Base-by-base conservation (phyloP, 2,113 vertebrate genomes). In the Phylloscopus trochilus region DNA sequence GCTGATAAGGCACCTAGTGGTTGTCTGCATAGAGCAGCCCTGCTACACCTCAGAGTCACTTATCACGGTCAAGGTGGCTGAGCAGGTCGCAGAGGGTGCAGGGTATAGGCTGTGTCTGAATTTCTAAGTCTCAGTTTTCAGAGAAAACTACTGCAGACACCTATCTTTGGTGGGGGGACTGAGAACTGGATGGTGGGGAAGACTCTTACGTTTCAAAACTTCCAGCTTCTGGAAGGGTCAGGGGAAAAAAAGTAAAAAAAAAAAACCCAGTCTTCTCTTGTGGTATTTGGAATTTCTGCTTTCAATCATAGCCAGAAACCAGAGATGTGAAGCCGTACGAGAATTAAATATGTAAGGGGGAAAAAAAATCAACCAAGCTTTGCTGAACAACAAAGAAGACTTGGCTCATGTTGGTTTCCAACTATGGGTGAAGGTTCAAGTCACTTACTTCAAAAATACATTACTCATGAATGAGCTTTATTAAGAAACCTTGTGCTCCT, bases 391-490 rank as follows among this genome's bases (percentile, higher is more conserved):
- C 94, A 96, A 97, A 94, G 95, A 86, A 4, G 30, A 70, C 83
- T 96, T 95, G 88, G 93, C 92, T 95, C 64, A 64, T 75, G 92
- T 70, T 96, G 91, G 94, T 96, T 96, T 95, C 90, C 87, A 97
- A 95, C 90, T 95, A 95, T 96, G 95, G 95, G 95, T 97, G 94
- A 97, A 91, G 95, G 95, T 96, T 97, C 95, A 96, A 97, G 87
- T 96, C 94, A 92, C 94, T 93, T 93, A 96, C 93, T 97, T 95
- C 93, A 96, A 97, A 97, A 96, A 95, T 95, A 96, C 88, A 95
- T 96, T 97, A 96, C 93, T 96, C 96, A 96, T 95, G 90, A 95
- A 95, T 96, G 94, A 94, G 94, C 90, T 96, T 96, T 97, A 97
- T 96, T 97, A 96, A 96, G 93, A 96, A 97, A 96, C 81, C 93